Evolutionary conservation across 2,113 vertebrate genomes (phyloP), one percentile per base, ranked within the genome.

Genomic region (Siniperca knerii): DNA sequence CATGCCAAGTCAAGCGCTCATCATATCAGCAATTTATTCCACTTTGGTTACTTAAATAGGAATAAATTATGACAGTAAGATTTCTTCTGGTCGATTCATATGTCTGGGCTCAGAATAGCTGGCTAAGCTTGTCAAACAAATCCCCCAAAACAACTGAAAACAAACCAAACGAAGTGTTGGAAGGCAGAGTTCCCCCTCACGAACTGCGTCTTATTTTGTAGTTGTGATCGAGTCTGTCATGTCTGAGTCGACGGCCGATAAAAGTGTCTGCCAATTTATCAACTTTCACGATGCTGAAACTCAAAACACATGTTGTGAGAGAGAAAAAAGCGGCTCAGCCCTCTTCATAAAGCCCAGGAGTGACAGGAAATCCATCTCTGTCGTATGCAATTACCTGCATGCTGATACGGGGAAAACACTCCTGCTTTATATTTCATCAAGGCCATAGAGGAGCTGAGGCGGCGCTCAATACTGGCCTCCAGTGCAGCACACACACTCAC

Each of bases 321-420:
- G 35, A 44, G 80, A 86, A 79, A 92, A 87, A 76, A 71, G 50
- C 57, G 54, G 3, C 74, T 81, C 58, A 54, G 82, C 55, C 74
- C 55, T 93, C 87, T 90, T 94, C 92, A 94, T 95, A 89, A 94
- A 93, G 76, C 79, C 83, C 79, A 70, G n/a, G 46, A 89, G 81
- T 90, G 94, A 92, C 92, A 92, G 89, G 68, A 95, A 95, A 95
- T 95, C 94, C 57, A 95, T 96, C 92, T 83, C 77, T 94, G 91
- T 94, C 90, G 81, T 84, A 89, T 90, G 92, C 92, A 94, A 94
- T 95, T 95, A 95, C 82, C 82, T 85, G 77, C 87, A 92, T 93
- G 95, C 92, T 95, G 92, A 95, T 94, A 93, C 87, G n/a, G 86
- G 89, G 81, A 92, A 94, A 83, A 86, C 37, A 75, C 77, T 75